Percentiles rank a stretch among this genome's conserved stretches.
Conservation (phyloP, 2,797 vertebrate species). For the Anniella stebbinsi region DNA sequence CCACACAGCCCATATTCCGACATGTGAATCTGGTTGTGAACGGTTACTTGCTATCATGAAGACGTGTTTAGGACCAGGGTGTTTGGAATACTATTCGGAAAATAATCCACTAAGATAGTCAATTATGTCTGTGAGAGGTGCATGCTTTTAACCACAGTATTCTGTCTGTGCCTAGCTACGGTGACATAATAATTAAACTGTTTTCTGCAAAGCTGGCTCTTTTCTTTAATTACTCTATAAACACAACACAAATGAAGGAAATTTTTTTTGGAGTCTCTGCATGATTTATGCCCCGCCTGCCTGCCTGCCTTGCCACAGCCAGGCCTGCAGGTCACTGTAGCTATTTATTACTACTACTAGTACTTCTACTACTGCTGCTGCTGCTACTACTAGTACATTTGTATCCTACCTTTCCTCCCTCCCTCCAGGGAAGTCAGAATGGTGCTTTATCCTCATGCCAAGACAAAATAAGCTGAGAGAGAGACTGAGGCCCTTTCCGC, state of each 20-base stretch:
- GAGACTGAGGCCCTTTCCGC: too few species aligned
- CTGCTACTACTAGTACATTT: background rate
- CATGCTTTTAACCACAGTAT: conserved; percentile 73
- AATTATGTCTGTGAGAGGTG: conserved; percentile 65
- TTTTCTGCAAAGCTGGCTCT: conserved; percentile 70
- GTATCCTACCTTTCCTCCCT: background rate
- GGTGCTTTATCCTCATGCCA: background rate
- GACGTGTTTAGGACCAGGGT: conserved; percentile 67
- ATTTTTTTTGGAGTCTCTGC: background rate
- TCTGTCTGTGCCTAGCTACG: conserved; percentile 71
- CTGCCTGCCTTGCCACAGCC: background rate
- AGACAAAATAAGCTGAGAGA: background rate
- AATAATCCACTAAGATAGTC: conserved; percentile 56
- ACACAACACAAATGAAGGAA: background rate
- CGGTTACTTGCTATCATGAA: conserved; percentile 39
- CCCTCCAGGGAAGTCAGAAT: background rate
- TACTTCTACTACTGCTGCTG: background rate
- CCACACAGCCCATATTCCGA: background rate
- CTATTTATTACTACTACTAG: background rate
- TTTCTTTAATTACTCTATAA: conserved; percentile 53
- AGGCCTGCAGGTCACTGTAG: background rate
- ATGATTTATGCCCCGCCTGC: background rate
- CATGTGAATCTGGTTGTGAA: background rate
- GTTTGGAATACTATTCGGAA: conserved; percentile 67
- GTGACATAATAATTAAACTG: conserved; percentile 67